Evolutionary conservation across 2,888 invertebrate species (phyloP).

Genomic region (Gasteruption jaculator): DNA sequence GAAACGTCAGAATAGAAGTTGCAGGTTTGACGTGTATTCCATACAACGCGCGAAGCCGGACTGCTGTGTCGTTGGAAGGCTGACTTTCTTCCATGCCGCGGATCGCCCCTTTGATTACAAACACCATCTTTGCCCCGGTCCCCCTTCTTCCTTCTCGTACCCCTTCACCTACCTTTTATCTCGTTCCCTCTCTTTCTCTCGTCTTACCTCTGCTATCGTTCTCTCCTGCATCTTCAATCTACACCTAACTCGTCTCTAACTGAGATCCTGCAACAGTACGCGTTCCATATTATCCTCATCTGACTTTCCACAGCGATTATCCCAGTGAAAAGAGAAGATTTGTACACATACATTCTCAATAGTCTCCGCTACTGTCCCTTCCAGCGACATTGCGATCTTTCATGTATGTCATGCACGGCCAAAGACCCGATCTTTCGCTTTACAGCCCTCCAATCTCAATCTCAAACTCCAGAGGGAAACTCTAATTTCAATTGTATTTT

Average conservation of each 20-base stretch:
- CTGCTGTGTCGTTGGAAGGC: conserved; percentile 30
- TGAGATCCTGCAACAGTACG: conserved; percentile 20
- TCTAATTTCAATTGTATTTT: too few relatives aligned
- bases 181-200: conserved; percentile 3
- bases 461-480: too few relatives aligned
- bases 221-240: conserved; percentile 8
- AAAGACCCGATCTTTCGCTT: too few relatives aligned
- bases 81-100: conserved; percentile 35
- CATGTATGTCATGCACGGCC: too few relatives aligned
- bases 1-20: too few relatives aligned
- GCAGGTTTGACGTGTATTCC: conserved; percentile 37
- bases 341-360: too few relatives aligned
- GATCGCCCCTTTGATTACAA: conserved; percentile 41
- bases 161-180: conserved; percentile 3
- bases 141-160: conserved; percentile 11
- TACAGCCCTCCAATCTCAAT: too few relatives aligned
- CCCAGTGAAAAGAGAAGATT: conserved; percentile 15
- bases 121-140: conserved; percentile 26
- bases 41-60: conserved; percentile 40
- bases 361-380: too few relatives aligned
- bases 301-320: conserved; percentile 38
- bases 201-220: conserved; percentile 2
- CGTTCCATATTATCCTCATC: conserved; percentile 34
- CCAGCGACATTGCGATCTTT: too few relatives aligned
- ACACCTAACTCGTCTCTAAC: conserved; percentile 8